Conservation (phyloP, 2,113 vertebrate species). For the Archilochus colubris region DNA sequence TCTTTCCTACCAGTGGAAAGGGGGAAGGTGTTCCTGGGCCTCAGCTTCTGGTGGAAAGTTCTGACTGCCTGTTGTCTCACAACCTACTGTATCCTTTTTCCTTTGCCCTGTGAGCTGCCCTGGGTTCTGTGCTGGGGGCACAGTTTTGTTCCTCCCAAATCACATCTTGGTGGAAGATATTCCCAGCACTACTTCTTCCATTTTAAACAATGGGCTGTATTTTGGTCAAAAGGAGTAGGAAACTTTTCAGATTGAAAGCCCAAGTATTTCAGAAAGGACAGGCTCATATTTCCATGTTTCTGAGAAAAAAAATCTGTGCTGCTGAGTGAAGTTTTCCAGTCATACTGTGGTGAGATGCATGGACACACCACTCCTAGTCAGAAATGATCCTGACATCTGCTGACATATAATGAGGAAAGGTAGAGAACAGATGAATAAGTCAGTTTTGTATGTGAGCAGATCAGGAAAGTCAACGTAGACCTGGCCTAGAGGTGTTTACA, state of each 20-base stretch:
- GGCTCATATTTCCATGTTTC: background rate
- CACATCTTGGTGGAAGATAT: accelerated
- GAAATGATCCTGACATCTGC: background rate
- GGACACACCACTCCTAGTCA: background rate
- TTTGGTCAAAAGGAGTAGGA: background rate
- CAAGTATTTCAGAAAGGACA: background rate
- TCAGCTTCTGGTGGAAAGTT: accelerated
- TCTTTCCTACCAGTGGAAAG: background rate
- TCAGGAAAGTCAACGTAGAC: background rate
- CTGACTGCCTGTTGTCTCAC: too few relatives aligned
- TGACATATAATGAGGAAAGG: background rate
- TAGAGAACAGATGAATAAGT: background rate
- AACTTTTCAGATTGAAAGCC: background rate
- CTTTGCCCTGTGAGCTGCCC: background rate
- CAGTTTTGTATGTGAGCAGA: background rate
- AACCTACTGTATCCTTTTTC: too few relatives aligned
- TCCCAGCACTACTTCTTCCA: background rate
- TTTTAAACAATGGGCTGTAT: background rate
- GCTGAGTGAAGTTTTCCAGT: background rate
- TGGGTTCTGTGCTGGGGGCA: accelerated
- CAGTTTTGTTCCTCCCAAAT: background rate
- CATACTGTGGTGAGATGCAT: background rate
- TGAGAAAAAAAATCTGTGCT: accelerated
- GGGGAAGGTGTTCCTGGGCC: too few relatives aligned
- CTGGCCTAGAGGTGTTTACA: background rate